Conservation (phyloP, 2,113 vertebrate genomes). For the Phylloscopus trochiloides region DNA sequence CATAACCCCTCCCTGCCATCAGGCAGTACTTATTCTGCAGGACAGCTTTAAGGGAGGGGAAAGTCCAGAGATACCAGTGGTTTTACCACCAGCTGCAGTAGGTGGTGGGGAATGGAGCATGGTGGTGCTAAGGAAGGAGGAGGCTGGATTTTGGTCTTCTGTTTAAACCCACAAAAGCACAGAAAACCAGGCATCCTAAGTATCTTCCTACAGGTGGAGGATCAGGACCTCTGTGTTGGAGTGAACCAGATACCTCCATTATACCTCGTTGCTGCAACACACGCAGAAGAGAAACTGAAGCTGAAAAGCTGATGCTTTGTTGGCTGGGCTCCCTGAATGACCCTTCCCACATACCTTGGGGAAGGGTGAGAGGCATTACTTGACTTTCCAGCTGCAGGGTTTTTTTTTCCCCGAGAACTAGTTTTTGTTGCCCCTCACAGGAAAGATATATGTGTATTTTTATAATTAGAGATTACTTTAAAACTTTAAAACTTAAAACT, state of each 20-base stretch:
- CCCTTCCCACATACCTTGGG: not conserved
- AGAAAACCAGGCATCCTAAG: not conserved
- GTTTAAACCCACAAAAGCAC: not conserved
- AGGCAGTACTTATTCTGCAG: not conserved
- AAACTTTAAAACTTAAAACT: too few relatives aligned
- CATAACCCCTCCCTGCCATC: not conserved
- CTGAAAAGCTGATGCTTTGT: not conserved
- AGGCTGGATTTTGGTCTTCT: not conserved
- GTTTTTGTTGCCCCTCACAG: not conserved
- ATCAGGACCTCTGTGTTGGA: not conserved
- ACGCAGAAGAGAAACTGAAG: not conserved
- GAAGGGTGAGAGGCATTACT: not conserved
- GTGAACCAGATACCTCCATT: not conserved
- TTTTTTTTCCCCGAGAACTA: not conserved
- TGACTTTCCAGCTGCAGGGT: not conserved
- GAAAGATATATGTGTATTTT: not conserved
- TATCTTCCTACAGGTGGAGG: not conserved
- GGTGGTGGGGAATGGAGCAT: fast-evolving
- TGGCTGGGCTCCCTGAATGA: not conserved
- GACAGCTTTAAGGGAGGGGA: not conserved
- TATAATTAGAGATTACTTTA: not conserved
- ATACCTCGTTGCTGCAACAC: not conserved
- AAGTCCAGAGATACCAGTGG: not conserved
- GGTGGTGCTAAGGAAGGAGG: not conserved
- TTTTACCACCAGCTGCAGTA: not conserved